Percentiles rank a stretch among this genome's conserved stretches.
Conservation (phyloP, 2,797 vertebrate genomes). For the Apogon hyalosoma region DNA sequence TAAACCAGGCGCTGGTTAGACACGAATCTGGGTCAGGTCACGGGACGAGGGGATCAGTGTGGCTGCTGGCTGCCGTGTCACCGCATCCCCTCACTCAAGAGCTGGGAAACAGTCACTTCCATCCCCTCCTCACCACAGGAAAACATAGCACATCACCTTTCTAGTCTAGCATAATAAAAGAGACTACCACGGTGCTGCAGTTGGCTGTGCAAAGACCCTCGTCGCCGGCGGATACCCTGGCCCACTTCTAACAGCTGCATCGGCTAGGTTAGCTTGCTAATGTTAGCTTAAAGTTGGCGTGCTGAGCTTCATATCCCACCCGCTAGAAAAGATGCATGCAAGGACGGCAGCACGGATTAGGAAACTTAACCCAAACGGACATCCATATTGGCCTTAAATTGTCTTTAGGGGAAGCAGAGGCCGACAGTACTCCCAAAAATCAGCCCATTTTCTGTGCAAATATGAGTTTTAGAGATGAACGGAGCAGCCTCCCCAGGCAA, state of each 20-base stretch:
- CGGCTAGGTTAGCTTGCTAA: constrained; percentile 67
- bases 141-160: neutral
- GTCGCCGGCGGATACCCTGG: neutral
- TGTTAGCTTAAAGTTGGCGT: constrained; percentile 77
- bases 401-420: rapidly evolving
- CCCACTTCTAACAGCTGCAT: constrained; percentile 67
- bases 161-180: neutral
- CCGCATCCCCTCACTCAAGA: constrained; percentile 43
- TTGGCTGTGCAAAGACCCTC: neutral
- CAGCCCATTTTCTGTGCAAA: neutral
- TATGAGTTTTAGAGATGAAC: constrained; percentile 32
- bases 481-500: constrained; percentile 43
- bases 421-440: neutral
- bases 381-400: neutral
- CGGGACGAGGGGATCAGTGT: constrained; percentile 60
- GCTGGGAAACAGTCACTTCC: constrained; percentile 23
- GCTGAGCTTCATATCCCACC: constrained; percentile 43
- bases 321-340: constrained; percentile 42
- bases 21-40: constrained; percentile 79
- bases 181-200: neutral
- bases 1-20: constrained; percentile 58
- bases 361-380: neutral
- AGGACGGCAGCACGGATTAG: constrained; percentile 6
- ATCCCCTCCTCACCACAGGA: neutral
- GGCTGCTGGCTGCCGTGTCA: constrained; percentile 40